Base-by-base conservation (phyloP, 1,140 invertebrate genomes). In the Himalopsyche phryganea region DNA sequence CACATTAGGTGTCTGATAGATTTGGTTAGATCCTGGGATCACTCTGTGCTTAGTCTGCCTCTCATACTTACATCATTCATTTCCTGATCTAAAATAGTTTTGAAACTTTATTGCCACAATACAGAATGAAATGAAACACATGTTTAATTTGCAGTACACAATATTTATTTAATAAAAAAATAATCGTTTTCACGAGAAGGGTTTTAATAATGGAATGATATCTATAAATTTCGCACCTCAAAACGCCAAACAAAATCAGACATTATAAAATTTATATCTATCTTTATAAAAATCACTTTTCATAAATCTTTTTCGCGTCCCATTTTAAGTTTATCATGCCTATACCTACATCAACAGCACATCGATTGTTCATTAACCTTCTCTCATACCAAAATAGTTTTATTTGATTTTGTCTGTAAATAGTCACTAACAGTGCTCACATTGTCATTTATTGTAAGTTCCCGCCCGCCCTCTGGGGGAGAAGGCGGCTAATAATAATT, bases 101-200 rank as follows among this genome's bases (percentile, higher is more conserved):
- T n/a, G n/a, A n/a, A n/a, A n/a, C n/a, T n/a, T n/a, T n/a, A n/a
- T n/a, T n/a, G n/a, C n/a, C n/a, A n/a, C n/a, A n/a, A n/a, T n/a
- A n/a, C n/a, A n/a, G n/a, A n/a, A n/a, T n/a, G n/a, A n/a, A 53
- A 53, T 53, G 41, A 56, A 56, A 56, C n/a, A 40, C 44, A 48
- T 14, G 19, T 47, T 19, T 46, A 54, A 57, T 57, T 57, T 64
- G 62, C 62, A 64, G 49, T 64, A 64, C 62, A 64, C 62, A 64
- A 64, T 63, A 51, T 64, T 64, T 64, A 64, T 65, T 65, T 65
- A 65, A 61, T 65, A 65, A 61, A 65, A 65, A 65, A 65, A 65
- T 65, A 65, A 65, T 65, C 55, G 63, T 51, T 65, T 61, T 58
- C 58, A 61, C 55, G 50, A 65, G 58, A 61, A 65, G 59, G 58